Base-by-base conservation (phyloP, 2,888 invertebrate genomes). In the Oxyteleia sp. region DNA sequence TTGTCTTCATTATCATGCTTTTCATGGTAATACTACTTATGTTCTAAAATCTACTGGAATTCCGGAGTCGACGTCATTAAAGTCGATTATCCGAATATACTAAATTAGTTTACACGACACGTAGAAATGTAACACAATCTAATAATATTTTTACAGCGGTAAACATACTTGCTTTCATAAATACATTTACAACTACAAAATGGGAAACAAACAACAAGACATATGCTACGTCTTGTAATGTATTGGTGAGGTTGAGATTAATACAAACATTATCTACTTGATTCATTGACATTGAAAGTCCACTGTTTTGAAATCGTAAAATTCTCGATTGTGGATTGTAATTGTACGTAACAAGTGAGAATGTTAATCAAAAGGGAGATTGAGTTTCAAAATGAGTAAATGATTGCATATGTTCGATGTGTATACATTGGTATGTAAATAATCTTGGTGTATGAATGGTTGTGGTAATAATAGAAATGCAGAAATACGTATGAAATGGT, bases 241-340 rank as follows among this genome's bases (percentile, higher is more conserved):
- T 63, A 13, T 13, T 13, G 26, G 26, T 15, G 43, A 43, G 18
- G 26, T 26, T 63, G 20, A 26, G n/a, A 57, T 80, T 63, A 68
- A 84, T 16, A 32, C 63, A 79, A 79, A 71, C 32, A 35, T n/a
- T 15, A 55, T 66, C 53, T 75, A 75, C 18, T 64, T 18, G 32
- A 26, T 11, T 63, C 18, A 11, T 51, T 66, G 53, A 32, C 53
- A 35, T 78, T 71, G 76, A 84, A 47, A 80, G 84, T 80, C 84
- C 84, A 84, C 84, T 84, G 84, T 84, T 81, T 66, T 53, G 26
- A 66, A 53, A 66, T 16, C 41, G 18, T 18, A 63, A 15, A n/a
- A 29, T 20, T 43, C n/a, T 11, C n/a, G n/a, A 20, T 13, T 47
- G n/a, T 32, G 1, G 18, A 45, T 4, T 32, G 11, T 3, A 45